phyloP scores from a whole-genome alignment of 2,888 invertebrate species.

The Silvanus unidentatus region DNA sequence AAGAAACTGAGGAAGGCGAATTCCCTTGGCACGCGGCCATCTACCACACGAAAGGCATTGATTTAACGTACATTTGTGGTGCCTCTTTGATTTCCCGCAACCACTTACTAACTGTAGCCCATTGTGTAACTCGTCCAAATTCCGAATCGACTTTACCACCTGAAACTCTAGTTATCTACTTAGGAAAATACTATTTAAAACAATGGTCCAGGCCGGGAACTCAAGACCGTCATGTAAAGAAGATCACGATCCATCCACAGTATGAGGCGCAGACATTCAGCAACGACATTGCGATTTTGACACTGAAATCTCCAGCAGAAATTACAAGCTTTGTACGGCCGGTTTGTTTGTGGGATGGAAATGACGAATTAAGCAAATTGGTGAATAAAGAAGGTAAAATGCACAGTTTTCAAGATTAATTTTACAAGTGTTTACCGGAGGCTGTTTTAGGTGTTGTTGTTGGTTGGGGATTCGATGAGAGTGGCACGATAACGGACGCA shows the following conservation, averaged over 20 bases:
- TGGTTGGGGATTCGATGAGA: constrained; percentile 54
- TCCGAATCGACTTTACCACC: constrained; percentile 27
- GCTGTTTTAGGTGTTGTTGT: constrained; percentile 36
- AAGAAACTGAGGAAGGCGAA: constrained; percentile 55
- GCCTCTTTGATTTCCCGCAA: constrained; percentile 34
- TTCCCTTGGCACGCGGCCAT: constrained; percentile 66
- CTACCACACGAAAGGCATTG: constrained; percentile 49
- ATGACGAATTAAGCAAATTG: constrained; percentile 22
- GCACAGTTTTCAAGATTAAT: too few species aligned
- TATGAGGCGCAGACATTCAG: constrained; percentile 35
- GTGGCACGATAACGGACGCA: constrained; percentile 53
- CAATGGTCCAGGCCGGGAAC: constrained; percentile 40
- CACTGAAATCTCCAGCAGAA: constrained; percentile 29
- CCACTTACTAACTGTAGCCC: constrained; percentile 40
- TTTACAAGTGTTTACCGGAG: not conserved
- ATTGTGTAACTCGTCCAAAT: constrained; percentile 38
- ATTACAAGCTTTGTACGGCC: constrained; percentile 41
- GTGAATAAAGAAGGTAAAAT: constrained; percentile 31
- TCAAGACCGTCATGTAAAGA: constrained; percentile 38
- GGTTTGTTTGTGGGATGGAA: constrained; percentile 39
- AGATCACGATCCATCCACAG: constrained; percentile 35
- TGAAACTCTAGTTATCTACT: constrained; percentile 34
- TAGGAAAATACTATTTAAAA: constrained; percentile 42
- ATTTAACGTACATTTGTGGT: constrained; percentile 40
- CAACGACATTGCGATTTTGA: constrained; percentile 40